A percentile compares a stretch with the other conserved stretches of the same genome.
phyloP scores from a whole-genome alignment of 1,140 invertebrate species.

The Agraylea sexmaculata region DNA sequence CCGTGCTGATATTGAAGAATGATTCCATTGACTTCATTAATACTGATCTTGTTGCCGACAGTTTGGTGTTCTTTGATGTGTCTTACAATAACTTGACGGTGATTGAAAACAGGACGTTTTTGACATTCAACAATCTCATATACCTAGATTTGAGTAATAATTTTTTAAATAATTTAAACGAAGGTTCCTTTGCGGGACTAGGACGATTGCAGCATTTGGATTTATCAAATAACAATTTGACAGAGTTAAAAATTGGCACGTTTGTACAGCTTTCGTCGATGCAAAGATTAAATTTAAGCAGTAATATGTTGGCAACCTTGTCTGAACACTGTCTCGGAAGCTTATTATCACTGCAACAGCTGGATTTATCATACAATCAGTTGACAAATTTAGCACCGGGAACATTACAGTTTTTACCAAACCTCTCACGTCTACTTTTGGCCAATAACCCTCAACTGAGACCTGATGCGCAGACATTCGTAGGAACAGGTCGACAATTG shows the following conservation, averaged over 20 bases:
- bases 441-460: constrained; percentile 56
- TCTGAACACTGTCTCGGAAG: constrained; percentile 48
- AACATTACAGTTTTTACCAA: constrained; percentile 59
- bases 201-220: constrained; percentile 44
- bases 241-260: constrained; percentile 42
- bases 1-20: constrained; percentile 29
- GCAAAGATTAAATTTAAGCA: constrained; percentile 57
- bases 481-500: constrained; percentile 56
- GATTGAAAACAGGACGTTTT: constrained; percentile 27
- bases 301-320: constrained; percentile 51
- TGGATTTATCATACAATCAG: constrained; percentile 71
- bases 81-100: constrained; percentile 28
- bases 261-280: constrained; percentile 47
- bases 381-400: constrained; percentile 56
- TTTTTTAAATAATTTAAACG: constrained; percentile 28
- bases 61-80: constrained; percentile 32
- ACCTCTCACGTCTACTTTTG: constrained; percentile 63
- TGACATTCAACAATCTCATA: constrained; percentile 30
- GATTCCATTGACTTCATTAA: constrained; percentile 29
- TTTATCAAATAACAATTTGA: constrained; percentile 46
- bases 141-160: constrained; percentile 30
- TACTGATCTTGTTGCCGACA: constrained; percentile 25
- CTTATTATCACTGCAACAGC: constrained; percentile 54
- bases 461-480: constrained; percentile 46
- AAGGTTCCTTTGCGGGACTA: constrained; percentile 38